Percentiles rank a stretch among this genome's conserved stretches.
Conservation (phyloP, 2,888 invertebrate species). For the Leptinotarsa haldemani region DNA sequence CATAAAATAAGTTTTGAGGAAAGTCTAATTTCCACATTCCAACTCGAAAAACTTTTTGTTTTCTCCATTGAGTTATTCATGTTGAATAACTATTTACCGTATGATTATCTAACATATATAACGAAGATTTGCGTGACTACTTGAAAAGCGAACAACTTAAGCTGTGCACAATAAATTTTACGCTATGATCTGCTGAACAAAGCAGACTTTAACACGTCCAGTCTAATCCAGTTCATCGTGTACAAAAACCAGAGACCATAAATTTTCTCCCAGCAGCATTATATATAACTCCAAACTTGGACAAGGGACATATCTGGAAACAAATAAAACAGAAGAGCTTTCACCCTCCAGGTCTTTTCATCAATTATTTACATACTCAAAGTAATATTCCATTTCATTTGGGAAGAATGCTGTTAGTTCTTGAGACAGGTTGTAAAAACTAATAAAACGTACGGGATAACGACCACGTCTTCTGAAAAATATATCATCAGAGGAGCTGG, state of each 20-base stretch:
- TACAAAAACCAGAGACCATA: constrained; percentile 12
- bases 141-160: neutral
- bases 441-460: constrained; percentile 14
- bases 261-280: constrained; percentile 11
- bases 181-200: constrained; percentile 12
- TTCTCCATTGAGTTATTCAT: too few relatives aligned
- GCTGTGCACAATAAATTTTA: neutral
- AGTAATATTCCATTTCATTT: constrained; percentile 24
- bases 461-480: constrained; percentile 17
- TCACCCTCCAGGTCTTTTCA: constrained; percentile 6
- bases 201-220: constrained; percentile 1
- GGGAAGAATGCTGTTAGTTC: constrained; percentile 6
- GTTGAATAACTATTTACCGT: too few relatives aligned
- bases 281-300: constrained; percentile 16
- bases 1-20: too few relatives aligned
- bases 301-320: constrained; percentile 18
- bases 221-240: constrained; percentile 10
- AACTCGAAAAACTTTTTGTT: too few relatives aligned
- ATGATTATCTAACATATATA: neutral
- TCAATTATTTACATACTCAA: constrained; percentile 16
- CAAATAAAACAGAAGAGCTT: constrained; percentile 18
- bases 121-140: neutral
- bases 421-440: constrained; percentile 15
- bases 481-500: constrained; percentile 10
- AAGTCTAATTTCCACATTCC: too few relatives aligned